These are phyloP conservation scores for Malurus leucopterus DNA, from an alignment of 2,797 vertebrate genomes.

Conservation along the genomic window DNA sequence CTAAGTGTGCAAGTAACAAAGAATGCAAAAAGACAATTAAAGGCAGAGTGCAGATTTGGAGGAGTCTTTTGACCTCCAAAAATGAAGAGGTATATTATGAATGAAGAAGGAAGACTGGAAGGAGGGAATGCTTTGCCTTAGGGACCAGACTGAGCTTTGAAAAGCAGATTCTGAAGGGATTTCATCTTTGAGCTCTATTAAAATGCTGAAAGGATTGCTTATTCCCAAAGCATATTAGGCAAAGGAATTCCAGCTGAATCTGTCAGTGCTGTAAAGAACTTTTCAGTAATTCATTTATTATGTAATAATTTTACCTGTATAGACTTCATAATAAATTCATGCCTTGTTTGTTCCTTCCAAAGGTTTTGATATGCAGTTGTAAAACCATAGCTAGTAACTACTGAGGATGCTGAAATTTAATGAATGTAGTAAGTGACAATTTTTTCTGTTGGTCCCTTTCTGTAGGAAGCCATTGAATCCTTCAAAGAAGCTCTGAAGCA, in stretches of 20 bases:
- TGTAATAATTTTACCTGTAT: neutral
- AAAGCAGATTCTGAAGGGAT: neutral
- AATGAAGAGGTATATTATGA: neutral
- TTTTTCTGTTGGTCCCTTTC: neutral
- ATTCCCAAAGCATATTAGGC: neutral
- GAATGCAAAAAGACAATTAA: neutral
- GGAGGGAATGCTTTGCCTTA: neutral
- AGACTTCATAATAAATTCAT: neutral
- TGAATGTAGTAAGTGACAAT: neutral
- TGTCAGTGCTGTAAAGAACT: neutral
- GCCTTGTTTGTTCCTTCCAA: neutral
- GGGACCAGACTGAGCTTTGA: neutral
- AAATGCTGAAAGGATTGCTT: neutral
- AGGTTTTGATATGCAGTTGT: neutral
- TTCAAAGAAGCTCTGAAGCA: conserved; percentile 96
- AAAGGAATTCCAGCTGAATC: neutral
- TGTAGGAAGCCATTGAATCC: conserved; percentile 93
- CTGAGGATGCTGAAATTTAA: neutral
- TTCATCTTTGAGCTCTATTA: neutral
- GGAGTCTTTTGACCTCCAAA: neutral
- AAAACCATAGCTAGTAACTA: neutral
- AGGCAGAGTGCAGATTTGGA: neutral
- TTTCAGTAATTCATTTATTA: neutral
- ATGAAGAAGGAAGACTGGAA: neutral
- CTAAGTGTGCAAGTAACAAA: neutral